phyloP scores from a whole-genome alignment of 2,888 invertebrate genomes.

The Listrodromus nycthemerus region DNA sequence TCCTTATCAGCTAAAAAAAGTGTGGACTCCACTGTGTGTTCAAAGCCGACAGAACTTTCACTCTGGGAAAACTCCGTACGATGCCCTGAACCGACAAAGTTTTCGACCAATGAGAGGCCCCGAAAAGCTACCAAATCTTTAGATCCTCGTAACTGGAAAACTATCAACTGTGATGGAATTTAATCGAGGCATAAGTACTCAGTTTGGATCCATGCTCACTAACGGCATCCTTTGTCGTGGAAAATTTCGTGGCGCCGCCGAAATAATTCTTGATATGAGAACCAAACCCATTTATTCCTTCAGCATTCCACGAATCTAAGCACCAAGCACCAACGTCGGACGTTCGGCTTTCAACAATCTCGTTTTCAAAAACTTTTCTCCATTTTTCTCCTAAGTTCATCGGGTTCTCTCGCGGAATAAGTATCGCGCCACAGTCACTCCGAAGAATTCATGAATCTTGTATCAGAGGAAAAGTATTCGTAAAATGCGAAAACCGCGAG shows the following conservation, averaged over 20 bases:
- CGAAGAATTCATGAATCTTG: constrained; percentile 26
- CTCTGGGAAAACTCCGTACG: not conserved
- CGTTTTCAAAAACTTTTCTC: not conserved
- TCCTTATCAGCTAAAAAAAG: not conserved
- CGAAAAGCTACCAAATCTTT: not conserved
- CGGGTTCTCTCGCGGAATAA: not conserved
- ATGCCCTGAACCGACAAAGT: not conserved
- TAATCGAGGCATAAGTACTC: not conserved
- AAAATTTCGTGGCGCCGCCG: not conserved
- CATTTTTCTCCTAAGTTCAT: not conserved
- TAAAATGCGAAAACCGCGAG: not conserved
- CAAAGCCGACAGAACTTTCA: not conserved
- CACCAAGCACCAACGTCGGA: not conserved
- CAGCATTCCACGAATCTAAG: not conserved
- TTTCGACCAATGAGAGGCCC: not conserved
- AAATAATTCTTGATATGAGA: not conserved
- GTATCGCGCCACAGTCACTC: not conserved
- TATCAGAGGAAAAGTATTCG: not conserved
- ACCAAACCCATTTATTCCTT: not conserved
- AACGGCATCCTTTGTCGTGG: not conserved
- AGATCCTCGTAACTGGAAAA: not conserved
- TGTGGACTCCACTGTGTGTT: not conserved
- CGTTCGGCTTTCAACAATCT: not conserved
- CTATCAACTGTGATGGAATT: not conserved
- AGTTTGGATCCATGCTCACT: not conserved